These are phyloP conservation scores for Phylloscopus collybita DNA, from an alignment of 2,797 vertebrate species.

Conservation along the genomic window DNA sequence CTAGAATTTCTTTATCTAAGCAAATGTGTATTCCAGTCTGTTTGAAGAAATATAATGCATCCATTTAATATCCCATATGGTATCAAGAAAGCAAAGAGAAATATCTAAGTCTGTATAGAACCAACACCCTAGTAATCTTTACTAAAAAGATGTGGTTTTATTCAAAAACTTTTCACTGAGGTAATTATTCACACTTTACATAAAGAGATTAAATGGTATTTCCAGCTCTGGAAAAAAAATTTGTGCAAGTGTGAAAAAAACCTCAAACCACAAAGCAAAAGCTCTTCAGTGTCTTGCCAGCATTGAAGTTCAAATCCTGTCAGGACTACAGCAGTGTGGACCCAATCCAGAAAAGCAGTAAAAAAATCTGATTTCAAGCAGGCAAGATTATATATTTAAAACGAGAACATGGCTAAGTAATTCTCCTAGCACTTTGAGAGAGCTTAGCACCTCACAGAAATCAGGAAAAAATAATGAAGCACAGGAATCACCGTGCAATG, in stretches of 20 bases:
- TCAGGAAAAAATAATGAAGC: not conserved
- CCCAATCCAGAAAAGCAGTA: not conserved
- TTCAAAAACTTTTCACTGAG: not conserved
- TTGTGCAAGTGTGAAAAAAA: not conserved
- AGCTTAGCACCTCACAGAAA: not conserved
- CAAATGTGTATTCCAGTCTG: not conserved
- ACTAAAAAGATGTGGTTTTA: not conserved
- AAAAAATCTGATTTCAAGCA: not conserved
- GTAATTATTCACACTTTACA: not conserved
- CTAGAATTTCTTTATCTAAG: not conserved
- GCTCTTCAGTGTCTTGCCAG: not conserved
- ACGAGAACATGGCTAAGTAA: not conserved
- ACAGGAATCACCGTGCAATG: not conserved
- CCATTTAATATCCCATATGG: not conserved
- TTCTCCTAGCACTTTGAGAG: not conserved
- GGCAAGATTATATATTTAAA: not conserved
- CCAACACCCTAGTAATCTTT: not conserved
- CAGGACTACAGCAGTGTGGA: not conserved
- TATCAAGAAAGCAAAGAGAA: not conserved
- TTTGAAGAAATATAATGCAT: not conserved
- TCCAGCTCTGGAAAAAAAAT: not conserved
- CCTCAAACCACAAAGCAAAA: not conserved
- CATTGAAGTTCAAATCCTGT: not conserved
- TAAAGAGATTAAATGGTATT: not conserved
- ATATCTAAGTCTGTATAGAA: not conserved